A percentile compares a stretch with the other conserved stretches of the same genome.
These are phyloP conservation scores for Gymnocheta viridis DNA, from an alignment of 2,888 invertebrate species.

Conservation along the genomic window DNA sequence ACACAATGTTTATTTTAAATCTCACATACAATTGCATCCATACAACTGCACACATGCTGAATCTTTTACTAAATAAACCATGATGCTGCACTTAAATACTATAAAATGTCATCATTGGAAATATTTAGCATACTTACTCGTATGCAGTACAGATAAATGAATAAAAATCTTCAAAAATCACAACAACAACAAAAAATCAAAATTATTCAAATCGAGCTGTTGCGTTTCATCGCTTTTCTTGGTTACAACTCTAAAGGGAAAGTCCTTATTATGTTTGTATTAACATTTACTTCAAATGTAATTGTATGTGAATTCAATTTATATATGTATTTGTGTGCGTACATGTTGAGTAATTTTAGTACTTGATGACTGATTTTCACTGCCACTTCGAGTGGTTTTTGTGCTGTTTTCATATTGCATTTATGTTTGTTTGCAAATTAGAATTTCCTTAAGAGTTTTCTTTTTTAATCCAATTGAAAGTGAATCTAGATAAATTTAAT, in stretches of 20 bases:
- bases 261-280: constrained; percentile 23
- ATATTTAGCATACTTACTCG: background rate
- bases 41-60: constrained; percentile 27
- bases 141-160: constrained; percentile 7
- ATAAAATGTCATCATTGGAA: constrained; percentile 48
- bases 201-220: constrained; percentile 44
- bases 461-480: constrained; percentile 12
- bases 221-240: constrained; percentile 47
- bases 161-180: constrained; percentile 34
- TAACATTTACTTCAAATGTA: background rate
- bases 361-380: constrained; percentile 32
- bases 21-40: background rate
- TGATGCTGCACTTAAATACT: constrained; percentile 44
- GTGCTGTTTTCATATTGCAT: background rate
- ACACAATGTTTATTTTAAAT: constrained; percentile 12
- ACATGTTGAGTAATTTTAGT: constrained; percentile 22
- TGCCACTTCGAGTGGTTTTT: constrained; percentile 15
- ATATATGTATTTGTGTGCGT: background rate
- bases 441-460: constrained; percentile 8
- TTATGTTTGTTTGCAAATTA: constrained; percentile 12
- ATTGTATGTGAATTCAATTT: constrained; percentile 1
- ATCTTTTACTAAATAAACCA: constrained; percentile 39
- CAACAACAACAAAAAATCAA: no score
- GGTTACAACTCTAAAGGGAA: constrained; percentile 33
- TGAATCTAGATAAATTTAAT: constrained; percentile 18